Base-by-base conservation (phyloP, 2,888 invertebrate species). In the Dendrolimus pini region DNA sequence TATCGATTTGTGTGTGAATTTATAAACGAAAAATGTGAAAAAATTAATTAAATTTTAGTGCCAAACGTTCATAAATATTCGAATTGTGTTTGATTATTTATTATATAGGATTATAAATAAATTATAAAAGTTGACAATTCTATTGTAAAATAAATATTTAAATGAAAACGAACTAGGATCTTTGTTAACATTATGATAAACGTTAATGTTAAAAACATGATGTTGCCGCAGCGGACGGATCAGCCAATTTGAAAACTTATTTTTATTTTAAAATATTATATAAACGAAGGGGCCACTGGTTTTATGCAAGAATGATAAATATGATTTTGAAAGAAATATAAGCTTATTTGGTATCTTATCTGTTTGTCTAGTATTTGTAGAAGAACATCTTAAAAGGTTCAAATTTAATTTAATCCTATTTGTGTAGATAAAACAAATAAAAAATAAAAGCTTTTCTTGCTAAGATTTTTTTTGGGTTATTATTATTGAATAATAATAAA, bases 41-140 rank as follows among this genome's bases (percentile, higher is more conserved):
- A 30, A 30, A 77, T 79, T 80, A 83, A 85, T 83, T 89, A 88
- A 80, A 83, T 88, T 83, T 89, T 89, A 87, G 89, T 90, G 90
- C 90, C 89, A 90, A 86, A 80, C 78, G 77, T 83, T 84, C 85
- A 86, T 85, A 81, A 84, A 82, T 81, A 80, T 81, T 47, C 77
- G 68, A 74, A 74, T 79, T 85, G 87, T 86, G 87, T 87, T 89
- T 77, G 77, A 74, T 85, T 80, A 47, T 47, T 85, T 80, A 47
- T 47, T 47, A 12, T 47, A 81, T 86, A 84, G 87, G 80, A 71
- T 69, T 81, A 81, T 82, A 80, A 83, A 82, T 82, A 79, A 82
- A 77, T 30, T 65, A 71, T 80, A 81, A 80, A 74, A 69, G 64
- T 70, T 66, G 75, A 72, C 68, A 65, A 65, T 75, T 75, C 81